A percentile compares a stretch with the other conserved stretches of the same genome.
These are phyloP conservation scores for Clytia hemisphaerica DNA, from an alignment of 30 jellyfish, hydroid and myxozoan species.

Conservation along the genomic window DNA sequence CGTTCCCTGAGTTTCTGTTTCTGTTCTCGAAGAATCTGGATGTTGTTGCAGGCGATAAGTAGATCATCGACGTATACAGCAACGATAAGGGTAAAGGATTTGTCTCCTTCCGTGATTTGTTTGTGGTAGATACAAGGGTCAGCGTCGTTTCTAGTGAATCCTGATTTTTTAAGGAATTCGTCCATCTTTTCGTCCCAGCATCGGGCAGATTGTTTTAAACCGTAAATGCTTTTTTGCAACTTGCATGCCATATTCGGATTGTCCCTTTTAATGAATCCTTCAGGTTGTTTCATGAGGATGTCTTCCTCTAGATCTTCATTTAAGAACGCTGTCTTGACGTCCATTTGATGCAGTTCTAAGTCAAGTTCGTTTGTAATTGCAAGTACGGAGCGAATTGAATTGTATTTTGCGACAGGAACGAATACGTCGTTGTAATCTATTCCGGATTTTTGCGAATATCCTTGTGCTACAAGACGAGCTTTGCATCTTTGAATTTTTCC, in stretches of 20 bases:
- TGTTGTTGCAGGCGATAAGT: constrained; percentile 1
- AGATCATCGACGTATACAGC: constrained; percentile 8
- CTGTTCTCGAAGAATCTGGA: not conserved
- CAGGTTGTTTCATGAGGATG: constrained; percentile 33
- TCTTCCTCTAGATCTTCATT: constrained; percentile 27
- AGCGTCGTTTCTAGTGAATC: constrained; percentile 15
- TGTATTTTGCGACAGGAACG: constrained; percentile 17
- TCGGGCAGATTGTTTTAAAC: constrained; percentile 38
- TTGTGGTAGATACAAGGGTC: constrained; percentile 22
- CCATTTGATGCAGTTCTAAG: constrained; percentile 30
- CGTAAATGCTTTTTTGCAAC: constrained; percentile 38
- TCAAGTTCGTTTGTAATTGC: constrained; percentile 18
- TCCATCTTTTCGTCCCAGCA: constrained; percentile 32
- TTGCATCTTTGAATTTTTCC: constrained; percentile 20
- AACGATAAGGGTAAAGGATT: not conserved
- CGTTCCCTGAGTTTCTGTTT: not conserved
- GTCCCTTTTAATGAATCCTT: constrained; percentile 18
- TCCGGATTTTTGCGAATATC: constrained; percentile 11
- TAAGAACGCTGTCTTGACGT: constrained; percentile 26
- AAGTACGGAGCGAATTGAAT: constrained; percentile 21
- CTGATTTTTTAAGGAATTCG: constrained; percentile 15
- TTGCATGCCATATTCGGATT: constrained; percentile 38
- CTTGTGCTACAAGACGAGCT: constrained; percentile 32
- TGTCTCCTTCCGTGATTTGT: constrained; percentile 8
- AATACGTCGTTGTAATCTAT: constrained; percentile 13